These are phyloP conservation scores for Orthosia gothica DNA, from an alignment of 2,888 invertebrate species.

Conservation along the genomic window DNA sequence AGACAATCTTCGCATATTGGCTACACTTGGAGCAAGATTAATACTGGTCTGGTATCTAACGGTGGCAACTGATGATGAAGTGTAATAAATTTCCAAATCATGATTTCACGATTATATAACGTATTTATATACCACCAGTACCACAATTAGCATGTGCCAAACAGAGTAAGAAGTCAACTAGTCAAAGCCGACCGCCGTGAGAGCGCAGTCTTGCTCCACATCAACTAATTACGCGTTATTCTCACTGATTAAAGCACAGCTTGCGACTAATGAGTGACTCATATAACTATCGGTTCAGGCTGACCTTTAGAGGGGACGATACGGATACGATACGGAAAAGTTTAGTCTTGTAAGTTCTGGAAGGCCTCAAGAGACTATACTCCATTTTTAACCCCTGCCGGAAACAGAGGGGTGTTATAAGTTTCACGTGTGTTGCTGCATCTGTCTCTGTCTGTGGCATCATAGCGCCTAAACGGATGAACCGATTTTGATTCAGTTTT, in stretches of 20 bases:
- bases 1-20: no score
- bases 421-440: no score
- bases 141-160: constrained; percentile 63
- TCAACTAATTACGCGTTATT: constrained; percentile 90
- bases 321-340: constrained; percentile 35
- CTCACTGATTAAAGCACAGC: constrained; percentile 91
- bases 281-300: constrained; percentile 74
- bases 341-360: background rate
- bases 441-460: no score
- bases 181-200: constrained; percentile 82
- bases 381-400: no score
- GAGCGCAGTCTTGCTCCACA: constrained; percentile 76
- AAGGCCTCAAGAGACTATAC: no score
- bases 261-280: constrained; percentile 91
- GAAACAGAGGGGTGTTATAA: no score
- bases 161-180: constrained; percentile 72
- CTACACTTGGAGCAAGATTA: no score
- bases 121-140: constrained; percentile 4
- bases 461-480: no score
- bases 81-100: background rate
- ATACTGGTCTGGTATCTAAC: no score
- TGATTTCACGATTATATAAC: background rate
- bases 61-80: background rate
- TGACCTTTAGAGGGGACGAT: constrained; percentile 49
- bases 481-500: no score